Conservation (phyloP, 2,113 vertebrate species). For the human (Homo sapiens) region DNA sequence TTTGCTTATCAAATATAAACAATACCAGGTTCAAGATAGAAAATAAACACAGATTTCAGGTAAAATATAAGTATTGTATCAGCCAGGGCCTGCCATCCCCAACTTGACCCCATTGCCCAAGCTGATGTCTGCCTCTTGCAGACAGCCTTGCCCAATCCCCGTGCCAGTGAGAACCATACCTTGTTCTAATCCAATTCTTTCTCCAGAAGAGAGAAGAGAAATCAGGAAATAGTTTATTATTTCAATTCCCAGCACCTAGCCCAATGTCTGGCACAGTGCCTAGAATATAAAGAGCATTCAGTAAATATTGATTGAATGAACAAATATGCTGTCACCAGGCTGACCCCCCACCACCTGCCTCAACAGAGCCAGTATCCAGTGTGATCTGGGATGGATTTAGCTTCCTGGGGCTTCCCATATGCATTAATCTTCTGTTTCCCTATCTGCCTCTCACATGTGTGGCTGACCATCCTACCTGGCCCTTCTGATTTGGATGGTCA, state of each 20-base stretch:
- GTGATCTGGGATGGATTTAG: background rate
- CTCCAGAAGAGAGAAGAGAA: constrained; percentile 20
- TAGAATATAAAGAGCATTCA: background rate
- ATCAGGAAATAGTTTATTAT: constrained; percentile 41
- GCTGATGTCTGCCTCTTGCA: background rate
- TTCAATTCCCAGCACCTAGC: constrained; percentile 33
- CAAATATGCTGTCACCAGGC: background rate
- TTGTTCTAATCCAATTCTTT: background rate
- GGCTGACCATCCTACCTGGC: background rate
- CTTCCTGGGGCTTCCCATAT: background rate
- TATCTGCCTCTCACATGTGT: background rate
- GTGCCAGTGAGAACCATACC: background rate
- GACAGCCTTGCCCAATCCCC: background rate
- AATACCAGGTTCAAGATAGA: background rate
- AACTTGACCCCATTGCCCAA: background rate
- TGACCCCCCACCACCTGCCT: background rate
- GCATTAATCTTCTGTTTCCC: background rate
- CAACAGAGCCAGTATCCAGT: background rate
- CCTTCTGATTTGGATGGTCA: background rate
- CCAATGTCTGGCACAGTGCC: constrained; percentile 28
- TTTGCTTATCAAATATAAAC: background rate
- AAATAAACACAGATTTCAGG: background rate
- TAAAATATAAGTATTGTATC: background rate
- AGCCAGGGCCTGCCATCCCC: background rate
- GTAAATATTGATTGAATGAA: constrained; percentile 51